Conservation (phyloP, 2,113 vertebrate genomes). For the Sebastes schlegelii region DNA sequence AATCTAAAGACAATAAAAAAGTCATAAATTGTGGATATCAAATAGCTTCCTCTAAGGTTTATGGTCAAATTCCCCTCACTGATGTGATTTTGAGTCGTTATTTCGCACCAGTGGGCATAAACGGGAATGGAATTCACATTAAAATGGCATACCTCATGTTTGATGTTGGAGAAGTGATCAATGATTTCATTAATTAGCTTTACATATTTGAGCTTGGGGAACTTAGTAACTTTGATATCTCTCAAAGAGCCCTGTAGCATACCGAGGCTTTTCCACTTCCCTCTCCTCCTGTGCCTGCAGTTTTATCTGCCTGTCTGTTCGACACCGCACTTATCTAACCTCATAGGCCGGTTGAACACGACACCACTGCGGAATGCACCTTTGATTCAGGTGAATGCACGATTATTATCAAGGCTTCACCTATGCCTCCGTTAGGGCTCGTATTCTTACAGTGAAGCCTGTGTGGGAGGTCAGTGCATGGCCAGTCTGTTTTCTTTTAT, state of each 20-base stretch:
- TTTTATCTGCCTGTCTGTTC: conserved; percentile 46
- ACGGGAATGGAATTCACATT: conserved; percentile 70
- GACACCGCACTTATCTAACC: conserved; percentile 14
- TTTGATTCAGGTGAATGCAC: conserved; percentile 29
- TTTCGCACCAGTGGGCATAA: conserved; percentile 69
- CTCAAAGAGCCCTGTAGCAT: conserved; percentile 9
- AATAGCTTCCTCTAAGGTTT: conserved; percentile 68
- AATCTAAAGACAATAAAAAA: conserved; percentile 81
- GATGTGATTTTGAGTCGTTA: conserved; percentile 71
- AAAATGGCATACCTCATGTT: conserved; percentile 58
- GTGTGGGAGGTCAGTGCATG: conserved; percentile 26
- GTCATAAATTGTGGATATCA: conserved; percentile 78
- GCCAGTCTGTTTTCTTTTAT: neutral
- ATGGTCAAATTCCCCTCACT: conserved; percentile 63
- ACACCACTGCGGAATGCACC: conserved; percentile 19
- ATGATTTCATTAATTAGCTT: conserved; percentile 79
- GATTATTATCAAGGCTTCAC: conserved; percentile 44
- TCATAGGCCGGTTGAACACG: conserved; percentile 26
- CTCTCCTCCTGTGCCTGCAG: neutral
- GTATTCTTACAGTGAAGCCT: neutral
- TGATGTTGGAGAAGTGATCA: conserved; percentile 73
- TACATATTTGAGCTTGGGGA: conserved; percentile 51
- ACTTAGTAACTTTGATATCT: conserved; percentile 42
- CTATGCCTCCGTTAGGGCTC: neutral
- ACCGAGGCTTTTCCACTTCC: neutral